phyloP scores from a whole-genome alignment of 1,140 invertebrate species.

The Euglossa dilemma region DNA sequence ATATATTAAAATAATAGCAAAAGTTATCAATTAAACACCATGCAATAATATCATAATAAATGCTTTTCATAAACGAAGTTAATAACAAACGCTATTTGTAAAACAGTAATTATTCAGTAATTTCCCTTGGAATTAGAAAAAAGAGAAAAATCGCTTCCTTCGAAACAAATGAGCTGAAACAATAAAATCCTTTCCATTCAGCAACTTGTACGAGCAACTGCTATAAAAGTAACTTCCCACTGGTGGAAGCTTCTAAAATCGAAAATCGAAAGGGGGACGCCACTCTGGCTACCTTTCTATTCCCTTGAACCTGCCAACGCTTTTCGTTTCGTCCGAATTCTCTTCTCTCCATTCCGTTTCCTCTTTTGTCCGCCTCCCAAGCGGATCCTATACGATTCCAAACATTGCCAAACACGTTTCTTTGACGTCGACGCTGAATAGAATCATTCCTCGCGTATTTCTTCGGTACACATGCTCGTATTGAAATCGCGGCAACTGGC shows the following conservation, averaged over 20 bases:
- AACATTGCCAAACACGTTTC: background rate
- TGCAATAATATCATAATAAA: no score
- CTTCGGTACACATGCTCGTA: background rate
- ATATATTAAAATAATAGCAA: no score
- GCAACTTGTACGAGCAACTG: background rate
- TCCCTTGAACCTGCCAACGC: background rate
- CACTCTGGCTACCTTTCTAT: background rate
- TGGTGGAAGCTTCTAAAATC: background rate
- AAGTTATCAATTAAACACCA: no score
- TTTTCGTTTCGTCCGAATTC: background rate
- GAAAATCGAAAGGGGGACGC: background rate
- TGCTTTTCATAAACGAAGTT: no score
- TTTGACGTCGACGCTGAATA: background rate
- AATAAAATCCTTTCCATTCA: background rate
- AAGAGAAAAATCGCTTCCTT: background rate
- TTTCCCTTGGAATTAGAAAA: background rate
- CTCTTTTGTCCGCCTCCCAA: background rate
- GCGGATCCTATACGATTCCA: background rate
- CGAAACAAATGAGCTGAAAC: background rate
- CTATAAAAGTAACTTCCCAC: background rate
- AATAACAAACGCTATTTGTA: no score
- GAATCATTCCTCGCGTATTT: conserved; percentile 18
- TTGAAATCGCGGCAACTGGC: background rate
- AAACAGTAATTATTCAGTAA: background rate
- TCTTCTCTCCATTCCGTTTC: background rate